A percentile compares a stretch with the other conserved stretches of the same genome.
phyloP scores from a whole-genome alignment of 2,797 vertebrate genomes.

The Neoniphon sammara region DNA sequence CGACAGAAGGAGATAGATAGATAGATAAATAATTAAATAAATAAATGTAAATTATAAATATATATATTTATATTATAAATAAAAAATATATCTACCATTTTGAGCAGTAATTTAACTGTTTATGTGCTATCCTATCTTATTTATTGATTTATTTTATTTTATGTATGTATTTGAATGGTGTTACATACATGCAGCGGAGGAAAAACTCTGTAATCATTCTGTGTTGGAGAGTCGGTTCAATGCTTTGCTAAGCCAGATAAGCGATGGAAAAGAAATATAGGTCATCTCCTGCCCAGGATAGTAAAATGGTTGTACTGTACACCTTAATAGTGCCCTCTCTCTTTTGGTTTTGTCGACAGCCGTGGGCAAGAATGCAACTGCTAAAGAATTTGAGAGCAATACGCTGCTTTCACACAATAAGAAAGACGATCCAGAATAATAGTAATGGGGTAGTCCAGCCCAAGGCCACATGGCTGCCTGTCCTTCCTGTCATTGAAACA shows the following conservation, averaged over 20 bases:
- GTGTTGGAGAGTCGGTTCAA: constrained; percentile 19
- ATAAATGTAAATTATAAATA: no score
- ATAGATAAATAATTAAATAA: no score
- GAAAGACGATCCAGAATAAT: constrained; percentile 22
- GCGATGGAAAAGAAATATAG: constrained; percentile 37
- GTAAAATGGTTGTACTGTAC: constrained; percentile 29
- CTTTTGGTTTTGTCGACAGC: constrained; percentile 24
- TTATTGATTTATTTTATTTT: no score
- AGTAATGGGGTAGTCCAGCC: constrained; percentile 14
- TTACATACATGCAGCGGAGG: no score
- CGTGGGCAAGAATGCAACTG: constrained; percentile 29
- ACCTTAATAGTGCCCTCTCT: constrained; percentile 1
- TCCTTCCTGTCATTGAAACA: constrained; percentile 3
- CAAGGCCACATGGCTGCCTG: constrained; percentile 24
- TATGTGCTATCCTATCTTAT: no score
- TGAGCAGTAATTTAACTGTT: no score
- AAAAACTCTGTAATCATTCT: not conserved
- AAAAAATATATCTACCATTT: no score
- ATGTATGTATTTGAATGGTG: no score
- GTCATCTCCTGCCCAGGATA: constrained; percentile 22
- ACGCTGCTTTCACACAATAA: constrained; percentile 26
- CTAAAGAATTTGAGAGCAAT: constrained; percentile 27
- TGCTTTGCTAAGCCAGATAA: constrained; percentile 10
- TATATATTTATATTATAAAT: no score
- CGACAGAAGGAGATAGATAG: no score